phyloP scores from a whole-genome alignment of 1,140 invertebrate species.

The Berghia stephanieae region DNA sequence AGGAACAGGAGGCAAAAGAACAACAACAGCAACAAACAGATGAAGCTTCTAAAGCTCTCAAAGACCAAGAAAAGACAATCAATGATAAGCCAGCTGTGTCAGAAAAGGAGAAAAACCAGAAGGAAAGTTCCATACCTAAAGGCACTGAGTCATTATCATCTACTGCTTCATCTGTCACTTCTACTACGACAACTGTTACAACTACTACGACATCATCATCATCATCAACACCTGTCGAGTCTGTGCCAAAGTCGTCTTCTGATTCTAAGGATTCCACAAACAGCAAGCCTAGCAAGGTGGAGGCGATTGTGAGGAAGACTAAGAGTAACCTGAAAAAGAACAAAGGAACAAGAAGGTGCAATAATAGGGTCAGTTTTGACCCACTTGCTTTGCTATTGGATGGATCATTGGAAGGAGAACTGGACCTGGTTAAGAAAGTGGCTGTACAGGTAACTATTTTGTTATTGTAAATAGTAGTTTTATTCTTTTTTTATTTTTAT shows the following conservation, averaged over 20 bases:
- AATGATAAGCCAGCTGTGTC: neutral
- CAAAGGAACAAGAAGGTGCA: conserved; percentile 37
- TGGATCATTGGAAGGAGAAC: conserved; percentile 96
- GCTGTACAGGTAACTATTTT: conserved; percentile 87
- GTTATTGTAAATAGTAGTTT: too few relatives aligned
- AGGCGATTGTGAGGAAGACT: conserved; percentile 32
- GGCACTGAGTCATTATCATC: neutral
- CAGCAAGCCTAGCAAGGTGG: neutral
- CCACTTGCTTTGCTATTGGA: conserved; percentile 94
- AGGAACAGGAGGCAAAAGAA: conserved; percentile 42
- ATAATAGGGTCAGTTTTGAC: conserved; percentile 90
- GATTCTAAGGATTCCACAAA: neutral
- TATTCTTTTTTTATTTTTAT: too few relatives aligned
- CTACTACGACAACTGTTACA: too few relatives aligned
- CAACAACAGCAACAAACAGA: conserved; percentile 30
- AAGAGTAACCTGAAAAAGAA: conserved; percentile 57
- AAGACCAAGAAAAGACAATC: neutral
- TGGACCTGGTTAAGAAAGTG: conserved; percentile 95
- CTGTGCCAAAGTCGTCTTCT: neutral
- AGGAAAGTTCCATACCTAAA: too few relatives aligned
- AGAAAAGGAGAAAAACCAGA: neutral
- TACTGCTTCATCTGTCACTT: neutral
- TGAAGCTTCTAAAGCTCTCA: neutral
- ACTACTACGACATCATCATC: neutral
- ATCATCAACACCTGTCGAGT: neutral